These are phyloP conservation scores for Podiceps cristatus DNA, from an alignment of 2,113 vertebrate genomes.

Conservation along the genomic window DNA sequence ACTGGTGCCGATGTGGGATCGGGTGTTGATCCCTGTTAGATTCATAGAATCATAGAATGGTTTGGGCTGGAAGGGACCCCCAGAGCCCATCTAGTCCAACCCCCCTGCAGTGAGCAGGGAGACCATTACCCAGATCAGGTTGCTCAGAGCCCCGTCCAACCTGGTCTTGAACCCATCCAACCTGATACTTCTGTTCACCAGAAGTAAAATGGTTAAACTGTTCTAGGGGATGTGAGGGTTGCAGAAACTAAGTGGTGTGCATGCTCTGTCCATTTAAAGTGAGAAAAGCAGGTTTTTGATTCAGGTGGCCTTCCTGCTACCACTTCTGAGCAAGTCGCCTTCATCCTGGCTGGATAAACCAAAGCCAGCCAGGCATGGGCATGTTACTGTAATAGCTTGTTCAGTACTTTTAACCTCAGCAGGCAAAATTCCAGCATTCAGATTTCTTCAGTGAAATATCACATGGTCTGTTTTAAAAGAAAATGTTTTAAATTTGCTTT, in stretches of 20 bases:
- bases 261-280: neutral
- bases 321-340: neutral
- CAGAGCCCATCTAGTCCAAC: no score
- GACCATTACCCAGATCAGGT: no score
- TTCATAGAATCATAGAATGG: no score
- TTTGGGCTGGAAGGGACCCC: no score
- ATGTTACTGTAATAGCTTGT: neutral
- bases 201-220: neutral
- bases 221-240: neutral
- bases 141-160: no score
- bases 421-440: neutral
- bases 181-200: neutral
- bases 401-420: neutral
- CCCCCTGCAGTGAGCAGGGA: no score
- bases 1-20: neutral
- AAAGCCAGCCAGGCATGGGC: neutral
- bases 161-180: no score
- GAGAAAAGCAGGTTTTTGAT: neutral
- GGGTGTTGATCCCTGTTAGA: neutral
- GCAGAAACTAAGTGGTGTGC: neutral
- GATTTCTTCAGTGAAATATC: neutral
- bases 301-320: neutral
- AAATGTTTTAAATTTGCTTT: neutral
- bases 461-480: neutral
- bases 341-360: neutral